A percentile compares a stretch with the other conserved stretches of the same genome.
Evolutionary conservation across 2,888 invertebrate genomes (phyloP).

Genomic region (Dynastes tityus): DNA sequence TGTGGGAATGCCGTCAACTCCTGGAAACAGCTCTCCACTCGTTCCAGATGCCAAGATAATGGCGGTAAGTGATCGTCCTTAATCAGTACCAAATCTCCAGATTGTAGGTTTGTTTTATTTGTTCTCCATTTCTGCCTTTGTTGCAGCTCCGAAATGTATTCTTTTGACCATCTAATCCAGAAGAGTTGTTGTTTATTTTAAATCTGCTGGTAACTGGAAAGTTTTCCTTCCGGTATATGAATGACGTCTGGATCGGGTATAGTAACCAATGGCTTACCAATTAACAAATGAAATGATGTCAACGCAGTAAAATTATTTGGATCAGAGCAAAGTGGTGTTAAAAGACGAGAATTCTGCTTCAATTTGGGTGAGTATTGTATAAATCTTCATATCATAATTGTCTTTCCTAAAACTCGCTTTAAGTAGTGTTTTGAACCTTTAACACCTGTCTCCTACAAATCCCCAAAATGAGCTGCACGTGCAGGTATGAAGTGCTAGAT

Average conservation of each 20-base stretch:
- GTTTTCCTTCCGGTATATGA: constrained; percentile 50
- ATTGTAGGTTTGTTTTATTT: background rate
- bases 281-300: constrained; percentile 49
- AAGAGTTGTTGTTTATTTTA: constrained; percentile 55
- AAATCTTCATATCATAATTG: too few species aligned
- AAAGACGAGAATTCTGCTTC: too few species aligned
- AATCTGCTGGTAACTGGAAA: constrained; percentile 57
- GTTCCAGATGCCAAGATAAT: background rate
- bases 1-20: background rate
- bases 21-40: background rate
- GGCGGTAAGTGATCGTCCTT: background rate
- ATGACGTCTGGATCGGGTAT: constrained; percentile 58
- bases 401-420: too few species aligned
- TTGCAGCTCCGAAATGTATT: constrained; percentile 59
- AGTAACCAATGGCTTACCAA: constrained; percentile 58
- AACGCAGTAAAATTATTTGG: too few species aligned
- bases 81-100: background rate
- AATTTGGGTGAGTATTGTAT: too few species aligned
- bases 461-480: background rate
- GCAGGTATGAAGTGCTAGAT: constrained; percentile 56
- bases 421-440: too few species aligned
- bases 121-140: constrained; percentile 37
- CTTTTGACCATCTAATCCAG: constrained; percentile 56
- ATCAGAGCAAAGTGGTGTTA: too few species aligned
- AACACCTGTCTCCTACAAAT: too few species aligned